Percentiles rank a stretch among this genome's conserved stretches.
Evolutionary conservation across 2,888 invertebrate species (phyloP).

Genomic region (Cheilosia grossa): DNA sequence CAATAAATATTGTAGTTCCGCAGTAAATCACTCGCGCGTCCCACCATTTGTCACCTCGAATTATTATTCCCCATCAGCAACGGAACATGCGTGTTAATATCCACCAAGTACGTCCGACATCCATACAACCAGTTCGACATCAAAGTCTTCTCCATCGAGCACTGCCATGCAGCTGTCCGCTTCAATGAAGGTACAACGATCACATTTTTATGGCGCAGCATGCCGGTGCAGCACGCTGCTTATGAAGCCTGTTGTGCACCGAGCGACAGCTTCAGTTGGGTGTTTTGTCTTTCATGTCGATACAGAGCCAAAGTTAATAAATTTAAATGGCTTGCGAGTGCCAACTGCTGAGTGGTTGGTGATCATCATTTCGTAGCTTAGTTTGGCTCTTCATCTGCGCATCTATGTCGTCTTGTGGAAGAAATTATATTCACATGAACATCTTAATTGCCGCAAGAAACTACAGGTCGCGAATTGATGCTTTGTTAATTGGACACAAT

Average conservation of each 20-base stretch:
- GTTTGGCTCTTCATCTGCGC: not conserved
- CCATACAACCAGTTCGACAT: constrained; percentile 15
- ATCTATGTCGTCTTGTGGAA: constrained; percentile 2
- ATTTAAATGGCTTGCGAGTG: constrained; percentile 48
- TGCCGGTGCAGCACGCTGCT: constrained; percentile 16
- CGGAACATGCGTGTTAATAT: constrained; percentile 26
- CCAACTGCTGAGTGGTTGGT: constrained; percentile 14
- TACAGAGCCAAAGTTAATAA: constrained; percentile 60
- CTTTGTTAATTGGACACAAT: constrained; percentile 63
- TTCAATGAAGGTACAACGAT: not conserved
- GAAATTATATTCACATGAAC: constrained; percentile 16
- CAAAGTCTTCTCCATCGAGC: not conserved
- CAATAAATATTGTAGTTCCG: constrained; percentile 38
- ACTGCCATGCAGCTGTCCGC: constrained; percentile 4
- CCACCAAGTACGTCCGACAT: not conserved
- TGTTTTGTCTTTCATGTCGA: constrained; percentile 25
- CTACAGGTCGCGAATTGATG: constrained; percentile 36
- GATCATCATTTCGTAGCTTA: not conserved
- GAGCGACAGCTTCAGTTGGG: constrained; percentile 15
- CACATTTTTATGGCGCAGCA: constrained; percentile 2
- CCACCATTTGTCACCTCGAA: constrained; percentile 59
- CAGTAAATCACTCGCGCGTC: constrained; percentile 51
- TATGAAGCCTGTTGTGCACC: constrained; percentile 15
- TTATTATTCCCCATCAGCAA: constrained; percentile 35
- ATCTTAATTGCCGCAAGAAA: constrained; percentile 41